These are phyloP conservation scores for Sisor rabdophorus DNA, from an alignment of 2,113 vertebrate species.

Conservation along the genomic window DNA sequence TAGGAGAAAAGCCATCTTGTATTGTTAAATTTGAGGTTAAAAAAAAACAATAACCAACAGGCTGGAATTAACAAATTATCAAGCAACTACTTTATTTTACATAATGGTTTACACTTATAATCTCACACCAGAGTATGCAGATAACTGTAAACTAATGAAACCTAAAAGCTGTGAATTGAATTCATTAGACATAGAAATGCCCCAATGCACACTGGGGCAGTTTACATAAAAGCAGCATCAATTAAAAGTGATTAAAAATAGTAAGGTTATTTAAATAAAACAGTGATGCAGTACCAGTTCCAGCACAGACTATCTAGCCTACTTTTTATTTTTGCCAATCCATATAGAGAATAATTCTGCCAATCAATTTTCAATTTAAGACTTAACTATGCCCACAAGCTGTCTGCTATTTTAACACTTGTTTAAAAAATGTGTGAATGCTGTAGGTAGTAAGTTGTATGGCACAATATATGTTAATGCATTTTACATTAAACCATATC, in stretches of 20 bases:
- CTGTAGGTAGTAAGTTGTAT: too few species aligned
- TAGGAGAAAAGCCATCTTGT: not conserved
- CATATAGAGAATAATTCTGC: not conserved
- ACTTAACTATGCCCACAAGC: too few species aligned
- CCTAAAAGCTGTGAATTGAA: slow-evolving; percentile 6
- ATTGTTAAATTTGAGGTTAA: not conserved
- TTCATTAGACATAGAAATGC: slow-evolving; percentile 3
- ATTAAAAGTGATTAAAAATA: not conserved
- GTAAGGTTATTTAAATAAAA: not conserved
- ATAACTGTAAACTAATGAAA: slow-evolving; percentile 14
- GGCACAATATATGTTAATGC: too few species aligned
- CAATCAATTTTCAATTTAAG: not conserved
- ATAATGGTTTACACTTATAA: not conserved
- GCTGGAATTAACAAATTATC: not conserved
- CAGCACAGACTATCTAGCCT: too few species aligned
- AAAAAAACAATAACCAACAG: not conserved
- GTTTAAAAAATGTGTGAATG: too few species aligned
- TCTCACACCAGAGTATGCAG: not conserved
- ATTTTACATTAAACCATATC: too few species aligned
- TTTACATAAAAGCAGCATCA: not conserved
- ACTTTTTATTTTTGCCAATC: not conserved
- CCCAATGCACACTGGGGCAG: not conserved
- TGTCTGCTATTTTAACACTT: too few species aligned
- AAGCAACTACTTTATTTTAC: not conserved
- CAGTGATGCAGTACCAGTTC: too few species aligned